These are phyloP conservation scores for Trachelus iudaicus DNA, from an alignment of 2,888 invertebrate species.

Conservation along the genomic window DNA sequence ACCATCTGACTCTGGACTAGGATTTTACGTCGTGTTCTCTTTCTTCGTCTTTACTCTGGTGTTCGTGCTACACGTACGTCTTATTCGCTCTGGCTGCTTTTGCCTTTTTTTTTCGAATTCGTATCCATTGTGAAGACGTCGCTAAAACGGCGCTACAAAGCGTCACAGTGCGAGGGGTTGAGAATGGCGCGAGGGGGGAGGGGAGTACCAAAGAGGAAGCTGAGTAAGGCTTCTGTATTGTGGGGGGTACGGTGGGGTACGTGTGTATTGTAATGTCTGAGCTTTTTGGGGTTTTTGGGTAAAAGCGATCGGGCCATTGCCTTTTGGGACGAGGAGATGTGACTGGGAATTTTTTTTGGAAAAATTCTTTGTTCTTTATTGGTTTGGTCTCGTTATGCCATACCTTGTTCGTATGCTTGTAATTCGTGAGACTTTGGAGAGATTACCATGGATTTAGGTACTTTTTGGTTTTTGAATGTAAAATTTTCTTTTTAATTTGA, in stretches of 20 bases:
- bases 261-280: background rate
- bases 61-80: background rate
- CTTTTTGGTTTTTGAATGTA: too few relatives aligned
- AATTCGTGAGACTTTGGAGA: background rate
- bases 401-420: background rate
- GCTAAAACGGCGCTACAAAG: constrained; percentile 2
- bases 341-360: background rate
- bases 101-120: background rate
- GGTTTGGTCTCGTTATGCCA: background rate
- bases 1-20: background rate
- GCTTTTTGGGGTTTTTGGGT: background rate
- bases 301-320: background rate
- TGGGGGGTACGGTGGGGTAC: background rate
- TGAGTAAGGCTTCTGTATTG: background rate
- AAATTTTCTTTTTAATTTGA: too few relatives aligned
- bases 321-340: background rate
- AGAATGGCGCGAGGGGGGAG: background rate
- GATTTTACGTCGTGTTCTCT: background rate
- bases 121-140: background rate
- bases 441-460: too few relatives aligned
- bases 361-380: background rate
- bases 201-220: background rate
- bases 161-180: background rate
- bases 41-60: background rate
- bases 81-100: background rate